Conservation (phyloP, 2,113 vertebrate genomes). For the Motacilla tschutschensis region DNA sequence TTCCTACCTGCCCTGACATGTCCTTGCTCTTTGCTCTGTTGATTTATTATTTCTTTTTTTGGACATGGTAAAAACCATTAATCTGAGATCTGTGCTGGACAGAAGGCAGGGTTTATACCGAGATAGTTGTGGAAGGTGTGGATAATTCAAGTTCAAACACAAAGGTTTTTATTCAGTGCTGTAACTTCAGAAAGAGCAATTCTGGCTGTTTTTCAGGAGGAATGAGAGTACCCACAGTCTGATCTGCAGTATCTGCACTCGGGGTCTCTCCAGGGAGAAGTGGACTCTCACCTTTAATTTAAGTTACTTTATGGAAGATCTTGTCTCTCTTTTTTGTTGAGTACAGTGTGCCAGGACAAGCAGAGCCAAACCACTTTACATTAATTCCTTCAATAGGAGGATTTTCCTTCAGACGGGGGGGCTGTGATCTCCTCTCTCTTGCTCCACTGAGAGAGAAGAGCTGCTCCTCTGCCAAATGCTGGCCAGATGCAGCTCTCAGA, state of each 20-base stretch:
- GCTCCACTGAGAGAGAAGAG: background rate
- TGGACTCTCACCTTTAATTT: background rate
- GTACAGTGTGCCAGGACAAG: background rate
- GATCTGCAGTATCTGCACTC: background rate
- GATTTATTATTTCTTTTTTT: background rate
- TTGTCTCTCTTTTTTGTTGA: background rate
- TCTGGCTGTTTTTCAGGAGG: background rate
- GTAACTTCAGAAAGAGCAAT: background rate
- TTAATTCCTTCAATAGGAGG: background rate
- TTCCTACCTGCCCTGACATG: background rate
- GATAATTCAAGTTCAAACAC: background rate
- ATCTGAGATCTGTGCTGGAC: background rate
- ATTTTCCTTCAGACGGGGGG: background rate
- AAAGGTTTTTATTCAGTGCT: background rate
- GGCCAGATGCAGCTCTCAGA: background rate
- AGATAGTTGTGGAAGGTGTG: background rate
- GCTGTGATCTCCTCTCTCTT: background rate
- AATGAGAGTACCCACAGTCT: background rate
- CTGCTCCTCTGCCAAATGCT: background rate
- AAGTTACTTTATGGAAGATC: background rate
- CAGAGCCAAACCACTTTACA: background rate
- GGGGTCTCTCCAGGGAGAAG: background rate
- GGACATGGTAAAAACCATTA: accelerated
- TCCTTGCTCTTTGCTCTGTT: background rate
- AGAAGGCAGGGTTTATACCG: background rate